A percentile compares a stretch with the other conserved stretches of the same genome.
Conservation (phyloP, 2,113 vertebrate species). For the Syngnathus floridae region DNA sequence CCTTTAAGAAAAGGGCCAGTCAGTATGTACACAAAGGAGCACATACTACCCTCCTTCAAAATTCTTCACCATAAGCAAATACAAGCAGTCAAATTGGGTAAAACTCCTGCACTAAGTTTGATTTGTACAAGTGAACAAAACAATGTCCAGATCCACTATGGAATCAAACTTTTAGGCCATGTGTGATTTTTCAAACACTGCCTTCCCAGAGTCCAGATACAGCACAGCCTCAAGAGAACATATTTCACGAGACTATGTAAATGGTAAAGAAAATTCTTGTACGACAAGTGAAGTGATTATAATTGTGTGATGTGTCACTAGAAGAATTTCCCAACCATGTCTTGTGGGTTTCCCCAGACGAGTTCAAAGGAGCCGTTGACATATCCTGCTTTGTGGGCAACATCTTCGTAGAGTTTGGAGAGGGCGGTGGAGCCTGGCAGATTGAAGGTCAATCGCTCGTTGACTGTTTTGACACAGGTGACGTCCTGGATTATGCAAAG, state of each 20-base stretch:
- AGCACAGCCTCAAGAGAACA: not conserved
- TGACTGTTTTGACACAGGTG: slow-evolving; percentile 86
- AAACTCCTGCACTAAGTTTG: slow-evolving; percentile 1
- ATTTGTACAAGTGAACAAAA: slow-evolving; percentile 13
- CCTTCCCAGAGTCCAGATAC: slow-evolving; percentile 9
- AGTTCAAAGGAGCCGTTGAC: slow-evolving; percentile 86
- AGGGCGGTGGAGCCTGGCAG: slow-evolving; percentile 90
- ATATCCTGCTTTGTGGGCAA: slow-evolving; percentile 91
- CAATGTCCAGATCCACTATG: slow-evolving; percentile 5
- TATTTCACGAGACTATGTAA: not conserved
- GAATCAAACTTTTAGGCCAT: slow-evolving; percentile 2
- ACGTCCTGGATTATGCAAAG: slow-evolving; percentile 97
- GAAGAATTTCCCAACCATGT: slow-evolving; percentile 69
- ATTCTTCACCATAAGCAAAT: not conserved
- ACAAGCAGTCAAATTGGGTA: not conserved
- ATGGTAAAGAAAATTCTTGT: too few relatives aligned
- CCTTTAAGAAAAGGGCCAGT: slow-evolving; percentile 51
- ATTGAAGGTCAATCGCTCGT: slow-evolving; percentile 87
- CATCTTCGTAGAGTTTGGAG: slow-evolving; percentile 82
- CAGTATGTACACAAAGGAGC: slow-evolving; percentile 21
- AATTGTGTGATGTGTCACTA: not conserved
- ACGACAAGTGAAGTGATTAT: not conserved
- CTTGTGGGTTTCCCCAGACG: slow-evolving; percentile 73
- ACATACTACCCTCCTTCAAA: not conserved
- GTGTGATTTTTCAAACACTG: not conserved